Evolutionary conservation across 2,888 invertebrate species (phyloP), one percentile per base, ranked within the genome.

Genomic region (Meta bourneti): DNA sequence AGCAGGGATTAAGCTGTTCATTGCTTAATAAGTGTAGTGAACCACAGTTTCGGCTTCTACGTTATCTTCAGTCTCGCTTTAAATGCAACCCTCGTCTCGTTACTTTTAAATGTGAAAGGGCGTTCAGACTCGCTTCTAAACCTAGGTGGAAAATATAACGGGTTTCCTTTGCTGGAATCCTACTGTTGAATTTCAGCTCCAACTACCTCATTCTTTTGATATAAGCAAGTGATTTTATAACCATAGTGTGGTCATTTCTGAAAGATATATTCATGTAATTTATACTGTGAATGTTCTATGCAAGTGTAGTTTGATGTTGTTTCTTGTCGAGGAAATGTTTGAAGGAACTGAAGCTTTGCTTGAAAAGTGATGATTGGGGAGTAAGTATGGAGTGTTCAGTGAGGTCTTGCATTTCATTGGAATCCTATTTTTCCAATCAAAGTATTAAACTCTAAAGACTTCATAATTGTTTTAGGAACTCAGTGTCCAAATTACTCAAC

Each of bases 131-230:
- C 48, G 6, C 19, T 48, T 74, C 20, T 74, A 48, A 74, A 19
- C 74, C 48, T 48, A 34, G n/a, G 19, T 34, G 34, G 69, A 86
- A 20, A 70, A 49, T 86, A 49, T 70, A 80, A 80, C 72, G 80
- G 79, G 87, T 61, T 87, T 87, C 87, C 87, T 87, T 51, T 69
- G 87, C 87, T 87, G 87, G 71, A 87, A 87, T 51, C 80, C 87
- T 48, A 13, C 48, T 20, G 81, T 86, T 49, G 90, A 75, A 91
- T 91, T 91, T 86, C 86, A 91, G 90, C 90, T 82, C 74, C 74
- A 80, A 80, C 90, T 91, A 91, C 90, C 90, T 91, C 90, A 91
- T 91, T 91, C 90, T 86, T 86, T 91, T 91, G 74, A 86, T 91
- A 34, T 2, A 91, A 81, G 77, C 70, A 90, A 82, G 75, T 71